Evolutionary conservation across 1,140 invertebrate genomes (phyloP).

Genomic region (Fopius arisanus): DNA sequence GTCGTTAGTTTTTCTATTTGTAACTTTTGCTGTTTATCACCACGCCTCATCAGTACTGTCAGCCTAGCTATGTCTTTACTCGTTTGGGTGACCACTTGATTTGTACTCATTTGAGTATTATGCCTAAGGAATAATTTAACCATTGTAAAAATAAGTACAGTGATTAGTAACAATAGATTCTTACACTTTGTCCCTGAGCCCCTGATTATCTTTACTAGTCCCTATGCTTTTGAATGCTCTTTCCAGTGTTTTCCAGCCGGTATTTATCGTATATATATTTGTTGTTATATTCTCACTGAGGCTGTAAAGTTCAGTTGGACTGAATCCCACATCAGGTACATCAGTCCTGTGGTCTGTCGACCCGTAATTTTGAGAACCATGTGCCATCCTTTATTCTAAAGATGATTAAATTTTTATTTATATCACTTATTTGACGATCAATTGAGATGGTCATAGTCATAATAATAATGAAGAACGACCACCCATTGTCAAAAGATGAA

Average conservation of each 20-base stretch:
- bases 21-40: constrained; percentile 81
- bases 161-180: constrained; percentile 38
- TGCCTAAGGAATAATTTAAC: constrained; percentile 66
- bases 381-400: constrained; percentile 51
- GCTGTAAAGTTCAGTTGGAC: constrained; percentile 77
- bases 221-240: constrained; percentile 79
- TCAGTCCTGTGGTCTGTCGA: constrained; percentile 62
- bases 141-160: constrained; percentile 42
- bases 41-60: constrained; percentile 70
- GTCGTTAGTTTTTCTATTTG: constrained; percentile 83
- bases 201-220: constrained; percentile 76
- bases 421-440: no score
- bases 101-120: constrained; percentile 79
- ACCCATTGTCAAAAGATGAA: no score
- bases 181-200: constrained; percentile 73
- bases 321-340: constrained; percentile 74
- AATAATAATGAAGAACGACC: no score
- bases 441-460: no score
- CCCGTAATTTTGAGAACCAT: constrained; percentile 61
- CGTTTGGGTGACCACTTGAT: constrained; percentile 77
- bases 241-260: constrained; percentile 75
- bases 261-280: constrained; percentile 81
- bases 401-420: no score
- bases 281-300: constrained; percentile 79
- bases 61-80: constrained; percentile 77